Conservation (phyloP, 2,888 invertebrate species). For the Drosophila diplacantha region DNA sequence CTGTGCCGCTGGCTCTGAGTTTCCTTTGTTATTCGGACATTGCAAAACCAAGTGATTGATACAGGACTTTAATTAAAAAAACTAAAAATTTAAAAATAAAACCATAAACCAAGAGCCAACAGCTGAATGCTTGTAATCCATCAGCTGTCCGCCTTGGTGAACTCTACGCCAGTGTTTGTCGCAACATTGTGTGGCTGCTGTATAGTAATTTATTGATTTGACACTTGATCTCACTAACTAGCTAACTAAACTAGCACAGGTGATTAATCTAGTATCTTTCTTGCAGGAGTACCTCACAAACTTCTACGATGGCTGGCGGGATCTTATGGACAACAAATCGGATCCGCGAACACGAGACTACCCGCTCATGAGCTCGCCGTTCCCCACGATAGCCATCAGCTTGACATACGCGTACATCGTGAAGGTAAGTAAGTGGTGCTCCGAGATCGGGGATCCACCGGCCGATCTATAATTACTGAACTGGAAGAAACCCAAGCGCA, state of each 20-base stretch:
- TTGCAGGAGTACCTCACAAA: conserved; percentile 75
- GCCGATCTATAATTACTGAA: conserved; percentile 22
- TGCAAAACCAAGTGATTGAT: conserved; percentile 42
- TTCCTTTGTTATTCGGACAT: conserved; percentile 26
- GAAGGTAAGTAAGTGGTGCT: conserved; percentile 79
- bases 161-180: conserved; percentile 27
- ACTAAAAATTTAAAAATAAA: conserved; percentile 16
- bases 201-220: conserved; percentile 49
- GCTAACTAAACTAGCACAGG: conserved; percentile 11
- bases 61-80: conserved; percentile 44
- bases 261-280: conserved; percentile 16
- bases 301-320: conserved; percentile 79
- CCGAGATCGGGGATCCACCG: conserved; percentile 8
- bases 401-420: conserved; percentile 86
- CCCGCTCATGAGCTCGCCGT: conserved; percentile 89
- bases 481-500: background rate
- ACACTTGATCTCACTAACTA: conserved; percentile 49
- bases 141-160: conserved; percentile 32
- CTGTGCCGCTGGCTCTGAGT: conserved; percentile 10
- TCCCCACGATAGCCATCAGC: conserved; percentile 87
- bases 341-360: conserved; percentile 89
- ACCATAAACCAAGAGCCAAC: conserved; percentile 5
- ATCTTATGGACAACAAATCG: conserved; percentile 90
- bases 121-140: conserved; percentile 26
- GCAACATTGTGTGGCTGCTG: conserved; percentile 30